Evolutionary conservation across 2,113 vertebrate species (phyloP).

Genomic region (Leucopsar rothschildi): DNA sequence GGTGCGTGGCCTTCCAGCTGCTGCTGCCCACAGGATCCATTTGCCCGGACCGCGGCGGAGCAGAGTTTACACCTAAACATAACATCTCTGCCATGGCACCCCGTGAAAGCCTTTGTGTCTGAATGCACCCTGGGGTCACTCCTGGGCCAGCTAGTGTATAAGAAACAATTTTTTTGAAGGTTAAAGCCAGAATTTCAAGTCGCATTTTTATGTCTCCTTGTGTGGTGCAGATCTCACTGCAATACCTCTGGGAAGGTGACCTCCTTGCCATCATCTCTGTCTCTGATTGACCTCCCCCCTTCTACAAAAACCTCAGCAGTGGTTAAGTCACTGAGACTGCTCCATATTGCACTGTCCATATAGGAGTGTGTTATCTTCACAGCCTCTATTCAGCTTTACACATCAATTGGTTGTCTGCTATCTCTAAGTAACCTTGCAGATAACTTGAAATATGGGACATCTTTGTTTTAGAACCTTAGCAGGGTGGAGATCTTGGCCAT

Average conservation of each 20-base stretch:
- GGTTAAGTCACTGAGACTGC: neutral
- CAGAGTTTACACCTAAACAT: neutral
- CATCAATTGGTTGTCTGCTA: neutral
- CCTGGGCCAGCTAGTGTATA: neutral
- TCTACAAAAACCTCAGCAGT: neutral
- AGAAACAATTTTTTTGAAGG: neutral
- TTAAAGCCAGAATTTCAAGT: conserved; percentile 7
- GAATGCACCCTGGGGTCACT: neutral
- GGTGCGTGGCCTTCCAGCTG: neutral
- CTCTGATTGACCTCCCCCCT: neutral
- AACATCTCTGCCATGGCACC: neutral
- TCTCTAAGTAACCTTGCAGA: neutral
- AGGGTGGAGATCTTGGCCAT: neutral
- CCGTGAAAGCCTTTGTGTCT: neutral
- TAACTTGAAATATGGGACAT: neutral
- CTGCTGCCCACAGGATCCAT: neutral
- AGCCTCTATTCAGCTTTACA: neutral
- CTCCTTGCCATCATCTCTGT: neutral
- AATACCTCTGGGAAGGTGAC: neutral
- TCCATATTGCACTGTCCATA: neutral
- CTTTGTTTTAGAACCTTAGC: neutral
- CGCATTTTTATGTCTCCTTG: neutral
- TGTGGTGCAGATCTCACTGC: neutral
- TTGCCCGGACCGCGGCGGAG: fast-evolving
- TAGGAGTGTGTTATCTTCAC: neutral